A percentile compares a stretch with the other conserved stretches of the same genome.
Evolutionary conservation across 2,797 vertebrate species (phyloP).

Genomic region (Syngnathus acus): DNA sequence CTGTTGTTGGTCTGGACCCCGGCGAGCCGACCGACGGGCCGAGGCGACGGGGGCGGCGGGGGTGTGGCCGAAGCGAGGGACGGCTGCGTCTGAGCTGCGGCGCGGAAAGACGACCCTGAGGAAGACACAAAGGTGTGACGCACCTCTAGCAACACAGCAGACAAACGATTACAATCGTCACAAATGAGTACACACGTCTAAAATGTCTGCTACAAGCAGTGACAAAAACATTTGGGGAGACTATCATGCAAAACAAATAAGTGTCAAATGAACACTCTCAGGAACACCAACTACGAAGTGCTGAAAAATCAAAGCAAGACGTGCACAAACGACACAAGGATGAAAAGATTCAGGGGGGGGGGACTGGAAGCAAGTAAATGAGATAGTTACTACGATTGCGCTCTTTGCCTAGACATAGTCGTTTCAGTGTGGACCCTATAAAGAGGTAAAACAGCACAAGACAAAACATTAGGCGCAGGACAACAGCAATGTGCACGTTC

Average conservation of each 20-base stretch:
- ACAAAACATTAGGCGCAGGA: constrained; percentile 87
- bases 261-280: background rate
- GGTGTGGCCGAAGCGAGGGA: constrained; percentile 73
- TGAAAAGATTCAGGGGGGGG: constrained; percentile 60
- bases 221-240: constrained; percentile 42
- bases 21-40: constrained; percentile 65
- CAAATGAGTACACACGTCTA: constrained; percentile 10
- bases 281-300: constrained; percentile 31
- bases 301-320: constrained; percentile 34
- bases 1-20: constrained; percentile 93
- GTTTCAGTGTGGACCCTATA: constrained; percentile 98
- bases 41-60: constrained; percentile 55
- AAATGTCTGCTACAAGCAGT: constrained; percentile 46
- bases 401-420: constrained; percentile 99
- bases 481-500: constrained; percentile 68
- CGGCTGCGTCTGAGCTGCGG: constrained; percentile 56
- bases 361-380: constrained; percentile 75
- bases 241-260: constrained; percentile 61
- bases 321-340: constrained; percentile 63
- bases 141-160: constrained; percentile 47
- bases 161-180: constrained; percentile 51
- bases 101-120: constrained; percentile 77
- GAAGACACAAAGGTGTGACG: constrained; percentile 23
- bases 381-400: constrained; percentile 99
- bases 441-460: constrained; percentile 90